Percentiles rank a stretch among this genome's conserved stretches.
Conservation (phyloP, 2,113 vertebrate genomes). For the Hippocampus zosterae region DNA sequence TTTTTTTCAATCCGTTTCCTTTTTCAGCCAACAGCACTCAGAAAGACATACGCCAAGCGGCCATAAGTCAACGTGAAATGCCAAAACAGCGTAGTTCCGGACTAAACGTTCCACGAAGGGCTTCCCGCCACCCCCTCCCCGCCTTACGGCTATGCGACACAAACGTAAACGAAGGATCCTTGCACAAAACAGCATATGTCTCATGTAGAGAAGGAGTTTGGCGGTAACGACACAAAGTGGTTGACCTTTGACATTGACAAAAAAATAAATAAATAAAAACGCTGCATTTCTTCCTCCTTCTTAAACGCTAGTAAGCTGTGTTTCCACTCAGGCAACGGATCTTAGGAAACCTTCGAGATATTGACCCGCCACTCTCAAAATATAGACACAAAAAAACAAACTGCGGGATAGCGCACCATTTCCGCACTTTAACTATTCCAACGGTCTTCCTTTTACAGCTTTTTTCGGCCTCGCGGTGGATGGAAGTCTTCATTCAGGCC, state of each 20-base stretch:
- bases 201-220: not conserved
- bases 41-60: constrained; percentile 42
- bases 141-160: not conserved
- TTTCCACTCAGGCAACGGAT: constrained; percentile 32
- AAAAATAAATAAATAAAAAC: not conserved
- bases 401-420: not conserved
- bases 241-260: constrained; percentile 39
- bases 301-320: constrained; percentile 48
- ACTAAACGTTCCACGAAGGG: constrained; percentile 39
- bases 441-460: not conserved
- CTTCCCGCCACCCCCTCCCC: constrained; percentile 14
- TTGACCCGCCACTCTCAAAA: constrained; percentile 6
- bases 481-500: not conserved
- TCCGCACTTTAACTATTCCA: not conserved
- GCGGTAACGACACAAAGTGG: constrained; percentile 22
- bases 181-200: constrained; percentile 22
- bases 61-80: constrained; percentile 46
- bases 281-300: constrained; percentile 41
- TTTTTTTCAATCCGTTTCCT: constrained; percentile 38
- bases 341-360: constrained; percentile 7
- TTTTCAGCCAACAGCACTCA: constrained; percentile 61
- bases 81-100: constrained; percentile 40
- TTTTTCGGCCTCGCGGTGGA: not conserved
- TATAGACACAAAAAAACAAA: not conserved
- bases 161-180: constrained; percentile 4